Conservation (phyloP, 1,140 invertebrate species). For the Ridgeia piscesae region DNA sequence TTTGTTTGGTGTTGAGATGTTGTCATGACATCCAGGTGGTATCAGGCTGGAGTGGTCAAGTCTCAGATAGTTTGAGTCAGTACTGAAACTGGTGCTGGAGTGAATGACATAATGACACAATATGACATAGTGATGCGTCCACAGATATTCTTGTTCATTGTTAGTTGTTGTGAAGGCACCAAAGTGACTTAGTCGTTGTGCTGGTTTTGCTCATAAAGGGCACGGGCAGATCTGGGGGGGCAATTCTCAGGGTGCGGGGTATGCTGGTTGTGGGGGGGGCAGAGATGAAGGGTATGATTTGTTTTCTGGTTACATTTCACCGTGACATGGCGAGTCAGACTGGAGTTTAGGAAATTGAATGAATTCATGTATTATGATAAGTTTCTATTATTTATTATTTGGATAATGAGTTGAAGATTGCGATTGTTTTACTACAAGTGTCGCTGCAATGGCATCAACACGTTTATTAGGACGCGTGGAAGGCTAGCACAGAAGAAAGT, state of each 20-base stretch:
- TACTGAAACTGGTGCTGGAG: no score
- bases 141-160: neutral
- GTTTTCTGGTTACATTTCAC: neutral
- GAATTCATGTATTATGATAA: neutral
- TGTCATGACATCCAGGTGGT: neutral
- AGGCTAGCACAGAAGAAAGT: neutral
- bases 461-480: neutral
- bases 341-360: neutral
- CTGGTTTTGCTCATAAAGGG: neutral
- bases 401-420: neutral
- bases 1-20: neutral
- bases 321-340: neutral
- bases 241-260: neutral
- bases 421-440: neutral
- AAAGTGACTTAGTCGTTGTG: neutral
- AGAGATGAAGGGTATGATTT: neutral
- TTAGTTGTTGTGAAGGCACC: neutral
- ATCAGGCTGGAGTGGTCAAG: neutral
- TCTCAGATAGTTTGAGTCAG: neutral
- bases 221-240: neutral
- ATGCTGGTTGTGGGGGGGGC: neutral
- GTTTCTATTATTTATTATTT: neutral
- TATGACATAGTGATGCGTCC: neutral
- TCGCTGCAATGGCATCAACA: neutral
- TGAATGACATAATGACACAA: no score